phyloP scores from a whole-genome alignment of 2,888 invertebrate species.

The Agriopis marginaria region DNA sequence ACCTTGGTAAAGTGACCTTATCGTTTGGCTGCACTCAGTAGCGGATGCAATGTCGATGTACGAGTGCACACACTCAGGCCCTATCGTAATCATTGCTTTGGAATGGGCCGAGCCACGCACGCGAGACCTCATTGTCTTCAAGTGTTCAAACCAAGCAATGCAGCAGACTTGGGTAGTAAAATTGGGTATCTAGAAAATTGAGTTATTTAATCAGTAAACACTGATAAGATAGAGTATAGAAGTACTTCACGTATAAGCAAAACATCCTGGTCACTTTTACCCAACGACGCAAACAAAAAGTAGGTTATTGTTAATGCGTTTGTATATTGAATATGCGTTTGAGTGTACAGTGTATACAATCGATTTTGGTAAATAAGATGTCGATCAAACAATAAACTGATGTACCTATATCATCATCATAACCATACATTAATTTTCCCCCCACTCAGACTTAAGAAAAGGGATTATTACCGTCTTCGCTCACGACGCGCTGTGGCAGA shows the following conservation, averaged over 20 bases:
- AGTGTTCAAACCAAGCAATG: neutral
- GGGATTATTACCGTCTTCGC: too few species aligned
- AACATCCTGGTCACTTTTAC: constrained; percentile 3
- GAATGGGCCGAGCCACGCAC: constrained; percentile 9
- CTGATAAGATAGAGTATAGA: constrained; percentile 4
- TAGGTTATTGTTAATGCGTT: too few species aligned
- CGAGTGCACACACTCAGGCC: constrained; percentile 13
- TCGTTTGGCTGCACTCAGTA: constrained; percentile 76
- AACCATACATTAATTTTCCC: too few species aligned
- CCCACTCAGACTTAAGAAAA: too few species aligned
- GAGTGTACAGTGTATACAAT: too few species aligned
- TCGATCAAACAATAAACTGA: too few species aligned
- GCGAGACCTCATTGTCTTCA: neutral
- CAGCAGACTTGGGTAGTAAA: neutral
- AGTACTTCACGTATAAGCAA: neutral
- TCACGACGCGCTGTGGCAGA: too few species aligned
- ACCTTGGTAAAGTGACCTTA: constrained; percentile 77
- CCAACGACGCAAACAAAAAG: too few species aligned
- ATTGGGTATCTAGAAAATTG: neutral
- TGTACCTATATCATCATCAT: too few species aligned
- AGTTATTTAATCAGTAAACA: constrained; percentile 3
- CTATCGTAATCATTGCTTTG: constrained; percentile 22
- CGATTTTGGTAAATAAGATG: too few species aligned
- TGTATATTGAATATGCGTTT: too few species aligned
- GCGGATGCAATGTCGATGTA: constrained; percentile 56